Evolutionary conservation across 1,140 invertebrate species (phyloP), one percentile per base, ranked within the genome.

Genomic region (Pentalonia nigronervosa): DNA sequence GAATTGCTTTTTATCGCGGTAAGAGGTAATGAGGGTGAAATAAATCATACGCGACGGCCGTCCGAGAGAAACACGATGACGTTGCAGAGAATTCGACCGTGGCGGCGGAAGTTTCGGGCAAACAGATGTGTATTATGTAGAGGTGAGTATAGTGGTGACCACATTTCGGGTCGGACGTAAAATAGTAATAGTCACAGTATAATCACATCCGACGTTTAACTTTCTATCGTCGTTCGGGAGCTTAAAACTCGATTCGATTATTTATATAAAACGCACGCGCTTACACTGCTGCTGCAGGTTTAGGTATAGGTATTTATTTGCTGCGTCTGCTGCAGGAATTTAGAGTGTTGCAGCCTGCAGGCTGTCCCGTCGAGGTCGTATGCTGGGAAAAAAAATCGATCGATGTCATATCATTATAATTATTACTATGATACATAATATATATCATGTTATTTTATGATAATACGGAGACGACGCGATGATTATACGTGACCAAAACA

Each of bases 1-100:
- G 87, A 88, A 88, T 88, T 88, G n/a, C 34, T n/a, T 88, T 34
- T 88, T 88, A 50, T 86, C 50, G 21, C 50, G 50, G 50, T 21
- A 4, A 7, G 60, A 67, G 60, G 60, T 76, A 56, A 56, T 36
- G 34, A 25, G n/a, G 48, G 53, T 56, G n/a, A 56, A 53, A 89
- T 56, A 89, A 89, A 89, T 89, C 88, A 89, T 89, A 56, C 23
- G 21, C 23, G 21, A 34, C 48, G n/a, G n/a, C 17, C 30, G 60
- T 76, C n/a, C 41, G 45, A 86, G 84, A 86, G 84, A 86, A 86
- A 50, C 87, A 76, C 17, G 60, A 76, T 30, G 30, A 6, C n/a
- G 47, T n/a, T 17, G 47, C n/a, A 25, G 84, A 86, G 41, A 41
- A 45, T 30, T 23, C 84, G 84, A 86, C 84, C 25, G 41, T 47